Conservation (phyloP, 2,888 invertebrate species). For the Tetragonisca angustula region DNA sequence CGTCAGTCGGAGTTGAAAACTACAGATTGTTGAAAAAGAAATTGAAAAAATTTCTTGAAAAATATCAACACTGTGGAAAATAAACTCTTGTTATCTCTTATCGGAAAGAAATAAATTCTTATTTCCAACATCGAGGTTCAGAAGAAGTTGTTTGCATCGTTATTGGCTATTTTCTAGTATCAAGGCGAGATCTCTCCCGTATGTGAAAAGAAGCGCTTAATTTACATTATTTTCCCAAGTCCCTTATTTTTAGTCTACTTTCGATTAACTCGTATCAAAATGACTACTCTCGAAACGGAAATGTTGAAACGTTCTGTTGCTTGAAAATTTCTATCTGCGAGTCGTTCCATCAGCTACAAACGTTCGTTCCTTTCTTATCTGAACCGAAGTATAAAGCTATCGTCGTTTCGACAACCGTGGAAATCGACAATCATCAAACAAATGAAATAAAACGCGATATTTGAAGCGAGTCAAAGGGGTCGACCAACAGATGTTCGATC, state of each 20-base stretch:
- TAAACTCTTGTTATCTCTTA: constrained; percentile 18
- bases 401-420: neutral
- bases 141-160: constrained; percentile 64
- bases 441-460: neutral
- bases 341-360: constrained; percentile 4
- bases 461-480: neutral
- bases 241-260: neutral
- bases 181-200: neutral
- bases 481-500: neutral
- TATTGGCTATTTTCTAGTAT: constrained; percentile 61
- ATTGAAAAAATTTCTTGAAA: constrained; percentile 19
- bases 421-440: neutral
- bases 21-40: neutral
- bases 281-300: neutral
- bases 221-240: constrained; percentile 31
- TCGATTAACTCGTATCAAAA: neutral
- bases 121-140: constrained; percentile 26
- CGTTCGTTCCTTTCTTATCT: neutral
- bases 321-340: constrained; percentile 20
- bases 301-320: neutral
- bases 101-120: constrained; percentile 36
- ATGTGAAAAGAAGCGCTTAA: neutral
- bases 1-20: neutral
- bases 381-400: neutral
- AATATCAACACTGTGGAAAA: constrained; percentile 13